Evolutionary conservation across 2,888 invertebrate genomes (phyloP).

Genomic region (Drosophila quinaria): DNA sequence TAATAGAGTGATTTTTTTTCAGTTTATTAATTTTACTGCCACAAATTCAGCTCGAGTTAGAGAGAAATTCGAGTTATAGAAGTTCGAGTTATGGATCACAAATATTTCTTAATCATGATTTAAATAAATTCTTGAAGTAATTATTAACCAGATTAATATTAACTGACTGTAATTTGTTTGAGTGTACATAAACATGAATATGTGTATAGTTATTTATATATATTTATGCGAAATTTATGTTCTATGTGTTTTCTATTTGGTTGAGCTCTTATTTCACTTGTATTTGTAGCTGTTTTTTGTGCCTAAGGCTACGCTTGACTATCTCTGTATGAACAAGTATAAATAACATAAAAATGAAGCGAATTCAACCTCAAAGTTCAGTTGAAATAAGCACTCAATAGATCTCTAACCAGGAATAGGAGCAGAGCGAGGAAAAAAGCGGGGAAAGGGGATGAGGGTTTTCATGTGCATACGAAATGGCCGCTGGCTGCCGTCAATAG

Average conservation of each 20-base stretch:
- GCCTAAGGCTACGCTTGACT: conserved; percentile 8
- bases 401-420: conserved; percentile 59
- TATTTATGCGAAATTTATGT: conserved; percentile 66
- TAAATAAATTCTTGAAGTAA: too few species aligned
- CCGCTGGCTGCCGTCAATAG: conserved; percentile 76
- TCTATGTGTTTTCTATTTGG: conserved; percentile 31
- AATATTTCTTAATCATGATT: too few species aligned
- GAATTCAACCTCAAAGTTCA: conserved; percentile 80
- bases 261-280: conserved; percentile 43
- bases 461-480: conserved; percentile 78
- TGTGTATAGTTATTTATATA: conserved; percentile 2
- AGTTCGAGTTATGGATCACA: too few species aligned
- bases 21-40: too few species aligned
- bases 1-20: too few species aligned
- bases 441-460: conserved; percentile 16
- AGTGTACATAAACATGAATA: conserved; percentile 23
- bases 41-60: too few species aligned
- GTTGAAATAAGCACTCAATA: conserved; percentile 81
- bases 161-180: too few species aligned
- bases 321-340: conserved; percentile 29
- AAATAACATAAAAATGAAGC: conserved; percentile 81
- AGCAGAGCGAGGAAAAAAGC: background rate
- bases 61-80: too few species aligned
- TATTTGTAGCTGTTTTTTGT: conserved; percentile 4
- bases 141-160: too few species aligned